Conservation (phyloP, 2,888 invertebrate species). For the Ormia ochracea region DNA sequence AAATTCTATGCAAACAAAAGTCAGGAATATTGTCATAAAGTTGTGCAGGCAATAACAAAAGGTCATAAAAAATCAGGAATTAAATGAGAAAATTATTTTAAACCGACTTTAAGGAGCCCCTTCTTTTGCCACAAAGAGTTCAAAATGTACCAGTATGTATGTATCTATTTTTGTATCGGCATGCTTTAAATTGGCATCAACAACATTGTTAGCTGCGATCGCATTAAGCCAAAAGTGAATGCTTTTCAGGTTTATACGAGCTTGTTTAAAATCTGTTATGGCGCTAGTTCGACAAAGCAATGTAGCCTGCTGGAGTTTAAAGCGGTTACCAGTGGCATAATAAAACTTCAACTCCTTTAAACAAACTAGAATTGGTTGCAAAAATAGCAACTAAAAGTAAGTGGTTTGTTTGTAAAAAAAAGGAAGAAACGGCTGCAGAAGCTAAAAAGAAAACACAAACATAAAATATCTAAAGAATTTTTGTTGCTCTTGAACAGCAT, state of each 20-base stretch:
- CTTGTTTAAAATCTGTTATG: neutral
- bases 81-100: neutral
- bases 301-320: neutral
- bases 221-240: no score
- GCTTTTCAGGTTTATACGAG: neutral
- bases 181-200: neutral
- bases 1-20: neutral
- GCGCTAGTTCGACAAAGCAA: neutral
- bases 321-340: neutral
- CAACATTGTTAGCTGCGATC: no score
- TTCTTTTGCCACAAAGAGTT: neutral
- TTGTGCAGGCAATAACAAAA: neutral
- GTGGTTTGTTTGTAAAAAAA: constrained; percentile 3
- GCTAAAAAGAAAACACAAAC: neutral
- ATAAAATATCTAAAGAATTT: constrained; percentile 49
- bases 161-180: neutral
- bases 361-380: constrained; percentile 37
- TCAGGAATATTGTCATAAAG: constrained; percentile 3
- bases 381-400: constrained; percentile 49
- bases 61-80: neutral
- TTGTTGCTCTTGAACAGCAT: constrained; percentile 32
- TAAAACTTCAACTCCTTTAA: constrained; percentile 10
- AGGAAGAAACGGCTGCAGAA: neutral
- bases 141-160: neutral
- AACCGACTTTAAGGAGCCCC: neutral